Evolutionary conservation across 2,113 vertebrate species (phyloP), one percentile per base, ranked within the genome.

Genomic region (Labeo catla): DNA sequence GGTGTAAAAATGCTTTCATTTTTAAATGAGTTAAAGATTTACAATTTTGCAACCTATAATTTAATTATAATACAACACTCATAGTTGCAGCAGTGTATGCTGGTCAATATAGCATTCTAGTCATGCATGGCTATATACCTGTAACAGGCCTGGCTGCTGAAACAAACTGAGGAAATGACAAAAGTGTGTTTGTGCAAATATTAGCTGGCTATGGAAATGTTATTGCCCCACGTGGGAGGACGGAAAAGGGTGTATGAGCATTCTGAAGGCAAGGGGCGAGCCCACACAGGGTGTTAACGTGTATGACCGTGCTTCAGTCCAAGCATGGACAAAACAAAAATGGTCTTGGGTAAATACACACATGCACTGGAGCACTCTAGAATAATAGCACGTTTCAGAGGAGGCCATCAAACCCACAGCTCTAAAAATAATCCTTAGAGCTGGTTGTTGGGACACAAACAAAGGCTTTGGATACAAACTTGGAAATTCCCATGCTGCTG

Each of bases 161-260:
- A 76, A 87, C 89, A 87, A 90, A 88, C 78, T 70, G n/a, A 88
- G 89, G 87, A 89, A 86, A 86, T 76, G 66, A 78, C 54, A 59
- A 47, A 45, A 50, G 45, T 28, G 73, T 73, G 74, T 85, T 70
- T 83, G 72, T 72, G 50, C 84, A 86, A 81, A 72, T 43, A 50
- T 52, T 81, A 57, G 84, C 11, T 47, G 76, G 49, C 63, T 79
- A 73, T 89, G 83, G 66, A 76, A 86, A 90, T 63, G 80, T 83
- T 81, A 63, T 84, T 72, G 82, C 72, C 43, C 86, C 83, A 45
- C 84, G 36, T 28, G 85, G 82, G 59, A 88, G 59, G 70, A 66
- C 21, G 59, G 47, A 88, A 87, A 83, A 87, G 82, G 86, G 84
- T 78, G 88, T 87, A 79, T 80, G 86, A 86, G 52, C 19, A 15